Evolutionary conservation across 92 coral and sea anemone genomes (phyloP).

Genomic region (Nematostella vectensis): DNA sequence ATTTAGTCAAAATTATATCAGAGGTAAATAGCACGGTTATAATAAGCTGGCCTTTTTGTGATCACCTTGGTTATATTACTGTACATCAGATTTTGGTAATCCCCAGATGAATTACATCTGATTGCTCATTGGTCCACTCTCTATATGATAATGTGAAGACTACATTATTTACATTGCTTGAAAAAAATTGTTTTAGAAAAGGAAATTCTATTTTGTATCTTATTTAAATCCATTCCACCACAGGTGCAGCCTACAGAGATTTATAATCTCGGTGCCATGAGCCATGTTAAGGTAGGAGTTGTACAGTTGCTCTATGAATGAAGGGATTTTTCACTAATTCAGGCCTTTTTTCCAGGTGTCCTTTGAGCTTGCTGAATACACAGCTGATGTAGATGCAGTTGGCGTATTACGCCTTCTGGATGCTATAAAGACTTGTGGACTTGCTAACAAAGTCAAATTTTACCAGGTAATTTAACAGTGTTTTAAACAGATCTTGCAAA

Average conservation of each 20-base stretch:
- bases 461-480: constrained; percentile 69
- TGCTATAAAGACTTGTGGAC: constrained; percentile 84
- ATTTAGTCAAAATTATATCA: constrained; percentile 79
- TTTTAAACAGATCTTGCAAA: not conserved
- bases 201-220: not conserved
- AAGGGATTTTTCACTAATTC: not conserved
- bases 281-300: constrained; percentile 93
- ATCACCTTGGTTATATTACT: not conserved
- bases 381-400: constrained; percentile 97
- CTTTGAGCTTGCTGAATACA: constrained; percentile 94
- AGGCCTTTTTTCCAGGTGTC: constrained; percentile 53
- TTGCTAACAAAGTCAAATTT: constrained; percentile 63
- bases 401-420: constrained; percentile 85
- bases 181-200: no score
- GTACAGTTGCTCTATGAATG: not conserved
- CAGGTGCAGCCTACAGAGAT: constrained; percentile 91
- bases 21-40: constrained; percentile 34
- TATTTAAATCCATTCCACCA: not conserved
- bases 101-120: no score
- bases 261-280: constrained; percentile 93
- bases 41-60: not conserved
- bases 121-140: no score
- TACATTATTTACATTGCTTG: no score
- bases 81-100: no score
- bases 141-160: no score